These are phyloP conservation scores for Thymallus thymallus DNA, from an alignment of 2,113 vertebrate genomes.

Conservation along the genomic window DNA sequence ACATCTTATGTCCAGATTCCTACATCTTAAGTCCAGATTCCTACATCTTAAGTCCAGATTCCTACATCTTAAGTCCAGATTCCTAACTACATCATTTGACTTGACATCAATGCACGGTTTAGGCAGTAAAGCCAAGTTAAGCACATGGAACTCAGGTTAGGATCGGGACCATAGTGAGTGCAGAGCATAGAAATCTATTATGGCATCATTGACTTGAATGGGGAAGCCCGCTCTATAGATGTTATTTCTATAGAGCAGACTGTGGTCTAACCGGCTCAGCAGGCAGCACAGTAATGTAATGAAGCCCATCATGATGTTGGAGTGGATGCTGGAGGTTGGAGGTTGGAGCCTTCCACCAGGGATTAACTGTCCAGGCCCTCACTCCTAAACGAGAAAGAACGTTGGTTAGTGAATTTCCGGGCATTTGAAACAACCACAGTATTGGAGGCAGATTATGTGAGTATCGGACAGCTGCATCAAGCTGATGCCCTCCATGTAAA, in stretches of 20 bases:
- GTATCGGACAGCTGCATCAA: background rate
- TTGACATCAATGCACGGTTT: background rate
- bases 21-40: slow-evolving; percentile 72
- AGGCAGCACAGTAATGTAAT: slow-evolving; percentile 29
- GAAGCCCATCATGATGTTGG: slow-evolving; percentile 50
- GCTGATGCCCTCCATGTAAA: background rate
- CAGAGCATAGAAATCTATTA: too few species aligned
- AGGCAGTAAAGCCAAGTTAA: too few species aligned
- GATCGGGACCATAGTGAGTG: slow-evolving; percentile 42
- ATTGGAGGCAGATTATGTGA: background rate
- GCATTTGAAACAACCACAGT: background rate
- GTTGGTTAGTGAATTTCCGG: slow-evolving; percentile 36
- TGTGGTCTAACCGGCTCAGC: too few species aligned
- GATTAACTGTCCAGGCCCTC: slow-evolving; percentile 71
- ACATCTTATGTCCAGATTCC: too few species aligned
- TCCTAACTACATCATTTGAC: slow-evolving; percentile 79
- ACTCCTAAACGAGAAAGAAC: slow-evolving; percentile 78
- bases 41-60: slow-evolving; percentile 72
- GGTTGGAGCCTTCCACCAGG: too few species aligned
- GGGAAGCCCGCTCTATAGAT: too few species aligned
- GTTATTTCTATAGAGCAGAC: too few species aligned
- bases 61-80: slow-evolving; percentile 63
- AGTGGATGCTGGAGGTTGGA: slow-evolving; percentile 61
- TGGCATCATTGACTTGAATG: too few species aligned
- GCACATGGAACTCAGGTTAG: slow-evolving; percentile 30